phyloP scores from a whole-genome alignment of 1,140 invertebrate species.

The Procambarus virginalis region DNA sequence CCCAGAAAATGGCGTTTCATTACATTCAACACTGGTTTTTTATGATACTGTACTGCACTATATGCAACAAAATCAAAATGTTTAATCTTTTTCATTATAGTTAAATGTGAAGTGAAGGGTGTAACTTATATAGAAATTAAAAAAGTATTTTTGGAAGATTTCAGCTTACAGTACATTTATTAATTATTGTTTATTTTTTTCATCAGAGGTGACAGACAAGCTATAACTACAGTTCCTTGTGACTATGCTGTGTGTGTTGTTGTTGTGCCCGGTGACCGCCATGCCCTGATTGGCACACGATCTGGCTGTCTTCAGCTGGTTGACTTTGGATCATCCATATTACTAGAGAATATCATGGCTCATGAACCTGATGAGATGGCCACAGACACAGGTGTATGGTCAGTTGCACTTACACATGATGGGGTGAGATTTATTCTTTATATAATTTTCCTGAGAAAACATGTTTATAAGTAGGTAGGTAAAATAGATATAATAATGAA shows the following conservation, averaged over 20 bases:
- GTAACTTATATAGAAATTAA: too few relatives aligned
- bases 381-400: constrained; percentile 78
- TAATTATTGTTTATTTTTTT: neutral
- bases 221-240: constrained; percentile 85
- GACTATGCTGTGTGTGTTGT: constrained; percentile 83
- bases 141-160: too few relatives aligned
- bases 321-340: constrained; percentile 86
- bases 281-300: constrained; percentile 91
- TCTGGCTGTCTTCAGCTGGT: constrained; percentile 90
- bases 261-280: constrained; percentile 93
- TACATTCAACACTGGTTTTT: too few relatives aligned
- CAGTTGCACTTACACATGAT: constrained; percentile 84
- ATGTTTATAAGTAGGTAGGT: too few relatives aligned
- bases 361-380: constrained; percentile 80
- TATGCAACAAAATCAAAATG: too few relatives aligned
- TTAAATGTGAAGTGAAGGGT: too few relatives aligned
- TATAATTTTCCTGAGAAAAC: too few relatives aligned
- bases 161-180: too few relatives aligned
- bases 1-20: too few relatives aligned
- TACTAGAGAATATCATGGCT: constrained; percentile 85
- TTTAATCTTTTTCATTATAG: too few relatives aligned
- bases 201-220: constrained; percentile 73
- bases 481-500: too few relatives aligned
- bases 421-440: constrained; percentile 76
- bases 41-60: too few relatives aligned